phyloP scores from a whole-genome alignment of 2,888 invertebrate species.

The Cosmorhoe ocellata region DNA sequence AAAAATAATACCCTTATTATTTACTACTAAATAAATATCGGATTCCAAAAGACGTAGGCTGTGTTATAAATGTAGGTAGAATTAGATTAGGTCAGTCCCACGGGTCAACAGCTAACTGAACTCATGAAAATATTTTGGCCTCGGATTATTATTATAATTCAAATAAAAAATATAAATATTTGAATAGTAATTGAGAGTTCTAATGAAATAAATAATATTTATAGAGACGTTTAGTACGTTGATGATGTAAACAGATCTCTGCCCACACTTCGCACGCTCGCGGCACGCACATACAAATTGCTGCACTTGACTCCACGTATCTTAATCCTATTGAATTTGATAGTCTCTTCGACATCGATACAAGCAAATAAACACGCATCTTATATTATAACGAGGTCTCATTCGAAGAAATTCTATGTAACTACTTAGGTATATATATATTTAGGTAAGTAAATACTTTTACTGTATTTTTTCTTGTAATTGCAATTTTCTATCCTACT shows the following conservation, averaged over 20 bases:
- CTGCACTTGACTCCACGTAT: conserved; percentile 44
- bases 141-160: conserved; percentile 18
- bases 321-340: conserved; percentile 45
- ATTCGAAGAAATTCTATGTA: no score
- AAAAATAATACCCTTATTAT: no score
- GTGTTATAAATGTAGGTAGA: neutral
- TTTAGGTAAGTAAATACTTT: no score
- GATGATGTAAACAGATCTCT: conserved; percentile 34
- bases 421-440: no score
- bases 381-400: no score
- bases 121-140: conserved; percentile 18
- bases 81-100: conserved; percentile 18
- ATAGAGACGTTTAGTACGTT: conserved; percentile 23
- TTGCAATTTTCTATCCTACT: no score
- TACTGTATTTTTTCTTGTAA: no score
- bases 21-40: neutral
- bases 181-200: conserved; percentile 26
- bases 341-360: conserved; percentile 28
- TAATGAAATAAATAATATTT: conserved; percentile 25
- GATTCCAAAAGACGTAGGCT: conserved; percentile 8
- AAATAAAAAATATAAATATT: conserved; percentile 14
- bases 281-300: conserved; percentile 47
- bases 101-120: conserved; percentile 17
- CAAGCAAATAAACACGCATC: no score
- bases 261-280: conserved; percentile 38